These are phyloP conservation scores for Drosophila arawakana DNA, from an alignment of 1,140 invertebrate genomes.

Conservation along the genomic window DNA sequence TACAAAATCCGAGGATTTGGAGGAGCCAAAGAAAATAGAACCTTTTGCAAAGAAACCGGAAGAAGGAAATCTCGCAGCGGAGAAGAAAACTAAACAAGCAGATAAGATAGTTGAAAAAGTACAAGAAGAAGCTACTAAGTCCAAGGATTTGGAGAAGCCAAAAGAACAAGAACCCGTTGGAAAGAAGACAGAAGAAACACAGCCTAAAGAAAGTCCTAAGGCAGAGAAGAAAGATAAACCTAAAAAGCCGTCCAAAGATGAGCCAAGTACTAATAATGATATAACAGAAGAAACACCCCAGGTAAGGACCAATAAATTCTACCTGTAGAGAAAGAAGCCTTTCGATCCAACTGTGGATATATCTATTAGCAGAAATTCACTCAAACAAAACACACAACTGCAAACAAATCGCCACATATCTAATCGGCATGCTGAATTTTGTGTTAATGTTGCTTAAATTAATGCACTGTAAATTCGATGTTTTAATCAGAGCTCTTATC, in stretches of 20 bases:
- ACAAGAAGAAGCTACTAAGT: too few species aligned
- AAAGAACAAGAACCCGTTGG: too few species aligned
- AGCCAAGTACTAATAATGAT: slow-evolving; percentile 14
- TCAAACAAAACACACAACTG: background rate
- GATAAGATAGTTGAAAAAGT: background rate
- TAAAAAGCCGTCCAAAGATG: slow-evolving; percentile 25
- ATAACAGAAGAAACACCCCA: slow-evolving; percentile 21
- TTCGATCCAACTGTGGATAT: background rate
- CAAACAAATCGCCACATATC: background rate
- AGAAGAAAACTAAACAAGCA: background rate
- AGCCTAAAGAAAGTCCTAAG: too few species aligned
- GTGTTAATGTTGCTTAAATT: background rate
- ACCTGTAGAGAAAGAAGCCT: background rate
- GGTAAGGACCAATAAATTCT: slow-evolving; percentile 18
- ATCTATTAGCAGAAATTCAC: background rate
- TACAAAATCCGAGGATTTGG: too few species aligned
- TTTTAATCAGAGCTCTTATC: slow-evolving; percentile 5
- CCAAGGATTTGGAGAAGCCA: too few species aligned
- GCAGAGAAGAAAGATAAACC: background rate
- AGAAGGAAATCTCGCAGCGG: too few species aligned
- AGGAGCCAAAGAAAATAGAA: too few species aligned
- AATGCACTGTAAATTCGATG: slow-evolving; percentile 7
- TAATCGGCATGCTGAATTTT: background rate
- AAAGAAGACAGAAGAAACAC: background rate
- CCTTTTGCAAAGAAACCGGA: too few species aligned